These are phyloP conservation scores for Sus scrofa DNA, from an alignment of 2,113 vertebrate species.

Conservation along the genomic window T2T-Sscrofa CM000824.6:112735001-112735500, in stretches of 20 bases:
- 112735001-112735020: constrained; percentile 59
- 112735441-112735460: constrained; percentile 75
- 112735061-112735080: constrained; percentile 88
- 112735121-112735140: constrained; percentile 88
- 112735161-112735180: constrained; percentile 89
- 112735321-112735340: constrained; percentile 60
- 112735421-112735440: constrained; percentile 59
- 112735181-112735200: constrained; percentile 89
- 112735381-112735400: constrained; percentile 74
- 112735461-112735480: constrained; percentile 68
- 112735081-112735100: constrained; percentile 85
- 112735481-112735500: constrained; percentile 54
- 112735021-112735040: constrained; percentile 76
- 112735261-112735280: constrained; percentile 67
- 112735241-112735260: constrained; percentile 81
- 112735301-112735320: constrained; percentile 77
- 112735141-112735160: constrained; percentile 88
- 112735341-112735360: constrained; percentile 77
- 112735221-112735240: constrained; percentile 85
- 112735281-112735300: constrained; percentile 65
- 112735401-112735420: constrained; percentile 78
- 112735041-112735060: constrained; percentile 77
- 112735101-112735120: constrained; percentile 88
- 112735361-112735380: constrained; percentile 74
- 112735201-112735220: constrained; percentile 86